Conservation (phyloP, 2,113 vertebrate species). For the Pelmatolapia mariae region DNA sequence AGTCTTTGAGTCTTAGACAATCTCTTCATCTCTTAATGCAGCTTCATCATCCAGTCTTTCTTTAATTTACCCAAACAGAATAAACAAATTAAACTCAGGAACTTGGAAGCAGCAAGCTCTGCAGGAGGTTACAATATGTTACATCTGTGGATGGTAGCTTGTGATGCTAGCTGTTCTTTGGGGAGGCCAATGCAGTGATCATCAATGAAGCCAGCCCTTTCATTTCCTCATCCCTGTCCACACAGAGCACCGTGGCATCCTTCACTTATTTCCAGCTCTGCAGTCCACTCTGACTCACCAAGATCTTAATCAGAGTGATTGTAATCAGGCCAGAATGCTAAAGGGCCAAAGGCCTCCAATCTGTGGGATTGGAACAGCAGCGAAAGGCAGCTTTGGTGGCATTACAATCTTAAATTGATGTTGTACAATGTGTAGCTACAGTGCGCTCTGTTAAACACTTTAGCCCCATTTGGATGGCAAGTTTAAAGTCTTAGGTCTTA, state of each 20-base stretch:
- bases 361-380: slow-evolving; percentile 71
- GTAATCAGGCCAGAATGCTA: slow-evolving; percentile 94
- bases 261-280: slow-evolving; percentile 73
- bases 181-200: slow-evolving; percentile 78
- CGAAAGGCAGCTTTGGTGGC: slow-evolving; percentile 82
- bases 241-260: slow-evolving; percentile 15
- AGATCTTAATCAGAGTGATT: slow-evolving; percentile 87
- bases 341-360: slow-evolving; percentile 88
- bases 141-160: slow-evolving; percentile 75
- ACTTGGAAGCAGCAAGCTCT: slow-evolving; percentile 82
- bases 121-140: slow-evolving; percentile 70
- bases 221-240: slow-evolving; percentile 50
- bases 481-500: slow-evolving; percentile 71
- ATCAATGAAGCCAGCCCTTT: slow-evolving; percentile 67
- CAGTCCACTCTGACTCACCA: slow-evolving; percentile 85
- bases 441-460: slow-evolving; percentile 66
- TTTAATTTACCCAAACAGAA: slow-evolving; percentile 79
- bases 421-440: slow-evolving; percentile 69
- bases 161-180: slow-evolving; percentile 69
- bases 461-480: slow-evolving; percentile 62
- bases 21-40: slow-evolving; percentile 87
- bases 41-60: slow-evolving; percentile 61
- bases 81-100: slow-evolving; percentile 86
- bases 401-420: slow-evolving; percentile 87
- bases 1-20: slow-evolving; percentile 98